Base-by-base conservation (phyloP, 2,113 vertebrate genomes). In the Loxodonta africana region DNA sequence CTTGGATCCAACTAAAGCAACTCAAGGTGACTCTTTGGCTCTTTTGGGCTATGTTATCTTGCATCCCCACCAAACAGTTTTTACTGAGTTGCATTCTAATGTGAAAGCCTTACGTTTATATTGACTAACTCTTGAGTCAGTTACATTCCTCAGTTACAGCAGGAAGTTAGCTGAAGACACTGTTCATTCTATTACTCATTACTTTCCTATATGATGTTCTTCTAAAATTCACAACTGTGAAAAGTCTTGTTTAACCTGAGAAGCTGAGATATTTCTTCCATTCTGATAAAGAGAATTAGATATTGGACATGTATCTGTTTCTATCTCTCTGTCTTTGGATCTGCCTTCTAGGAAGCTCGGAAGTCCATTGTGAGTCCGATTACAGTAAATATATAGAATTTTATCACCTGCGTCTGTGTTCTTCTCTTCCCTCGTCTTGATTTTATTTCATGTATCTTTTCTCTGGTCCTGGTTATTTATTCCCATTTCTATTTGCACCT, bases 401-500 rank as follows among this genome's bases (percentile, higher is more conserved):
- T 92, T 76, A 69, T 63, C 4, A 21, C 48, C 11, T 33, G 65
- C 2, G 21, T 7, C 33, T 51, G 12, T 37, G 7, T 25, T 0
- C 15, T 28, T 92, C 76, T 81, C 62, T 76, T 92, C 30, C 51
- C 65, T 62, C 17, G 53, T 48, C 53, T 95, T 63, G 57, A 53
- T 85, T 91, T 95, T 37, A n/a, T 8, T 83, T 63, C 25, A 8
- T 28, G 37, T 46, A 14, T 63, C 14, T 69, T 90, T 96, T 63
- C 63, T 94, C 67, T 80, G 28, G 25, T 82, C 26, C 44, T 94
- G 46, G 37, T 85, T 30, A 88, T 88, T 78, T 85, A 92, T 81
- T 37, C 69, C 53, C 18, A 30, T 67, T 80, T 83, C 30, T 48
- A 53, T 11, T 44, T 63, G 51, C 7, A 8, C 80, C 25, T 76